Base-by-base conservation (phyloP, 2,888 invertebrate genomes). In the Pycnomerus fuliginosus region DNA sequence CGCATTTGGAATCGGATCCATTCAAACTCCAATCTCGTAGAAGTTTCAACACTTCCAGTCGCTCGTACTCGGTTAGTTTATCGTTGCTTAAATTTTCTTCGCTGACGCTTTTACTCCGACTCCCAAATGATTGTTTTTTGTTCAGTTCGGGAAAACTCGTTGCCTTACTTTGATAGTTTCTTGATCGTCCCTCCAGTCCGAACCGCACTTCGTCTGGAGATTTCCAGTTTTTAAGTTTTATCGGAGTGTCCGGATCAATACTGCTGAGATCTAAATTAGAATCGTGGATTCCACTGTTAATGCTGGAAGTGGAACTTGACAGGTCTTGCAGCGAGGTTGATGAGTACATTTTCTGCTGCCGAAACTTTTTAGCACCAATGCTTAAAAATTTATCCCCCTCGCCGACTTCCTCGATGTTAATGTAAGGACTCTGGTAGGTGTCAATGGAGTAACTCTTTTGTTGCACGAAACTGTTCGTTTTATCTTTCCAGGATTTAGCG, bases 151-250 rank as follows among this genome's bases (percentile, higher is more conserved):
- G 69, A 36, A 67, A 67, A 48, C 71, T 71, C 8, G 57, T 59
- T 7, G 70, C 64, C 40, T 64, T 65, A 53, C 73, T 68, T 55
- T 83, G 77, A 53, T 87, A 88, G 66, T 83, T 85, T 62, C 82
- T 82, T 0, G 85, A 77, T 44, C 88, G 71, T 24, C 82, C 84
- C 43, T 82, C 84, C 1, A 87, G 87, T 66, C 83, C 52, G 0
- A 84, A 82, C 41, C 84, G 71, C 35, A 80, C 81, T 56, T 84
- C 83, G 55, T 84, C 83, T 0, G 85, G 84, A 0, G 84, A 84
- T 58, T 80, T 82, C 84, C 84, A 85, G 12, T 80, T 82, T 53
- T 81, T 83, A 32, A 65, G 63, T 33, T 65, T 65, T 10, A 63
- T 52, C 2, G 67, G 62, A 3, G 64, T 60, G 33, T 63, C 62